These are phyloP conservation scores for Linepithema humile DNA, from an alignment of 1,140 invertebrate species.

Conservation along the genomic window DNA sequence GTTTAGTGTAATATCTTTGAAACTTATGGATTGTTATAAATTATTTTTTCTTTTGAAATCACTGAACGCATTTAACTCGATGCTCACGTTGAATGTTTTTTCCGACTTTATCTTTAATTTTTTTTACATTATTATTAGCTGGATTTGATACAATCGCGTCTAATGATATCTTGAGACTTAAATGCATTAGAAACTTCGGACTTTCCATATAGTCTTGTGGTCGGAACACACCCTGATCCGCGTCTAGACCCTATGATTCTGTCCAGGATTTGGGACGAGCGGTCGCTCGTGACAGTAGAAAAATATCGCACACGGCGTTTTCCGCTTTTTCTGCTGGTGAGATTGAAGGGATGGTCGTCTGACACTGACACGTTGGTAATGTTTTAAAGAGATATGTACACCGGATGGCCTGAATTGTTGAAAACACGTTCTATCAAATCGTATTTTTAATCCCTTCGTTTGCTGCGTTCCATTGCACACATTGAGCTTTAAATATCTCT, in stretches of 20 bases:
- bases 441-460: background rate
- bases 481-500: background rate
- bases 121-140: background rate
- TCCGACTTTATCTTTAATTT: too few relatives aligned
- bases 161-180: background rate
- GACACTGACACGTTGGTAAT: slow-evolving; percentile 56
- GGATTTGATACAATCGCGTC: background rate
- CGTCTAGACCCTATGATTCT: background rate
- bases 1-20: background rate
- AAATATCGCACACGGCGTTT: slow-evolving; percentile 45
- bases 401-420: slow-evolving; percentile 12
- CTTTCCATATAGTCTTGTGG: slow-evolving; percentile 28
- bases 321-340: slow-evolving; percentile 23
- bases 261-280: slow-evolving; percentile 31
- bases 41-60: background rate
- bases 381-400: slow-evolving; percentile 49
- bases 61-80: background rate
- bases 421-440: background rate
- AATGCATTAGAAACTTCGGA: background rate
- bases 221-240: slow-evolving; percentile 1
- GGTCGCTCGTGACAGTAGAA: slow-evolving; percentile 48
- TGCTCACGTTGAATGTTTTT: too few relatives aligned
- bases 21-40: too few relatives aligned
- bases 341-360: background rate
- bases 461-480: too few relatives aligned